A percentile compares a stretch with the other conserved stretches of the same genome.
These are phyloP conservation scores for Drosophila pectinifera DNA, from an alignment of 1,140 invertebrate genomes.

Conservation along the genomic window DNA sequence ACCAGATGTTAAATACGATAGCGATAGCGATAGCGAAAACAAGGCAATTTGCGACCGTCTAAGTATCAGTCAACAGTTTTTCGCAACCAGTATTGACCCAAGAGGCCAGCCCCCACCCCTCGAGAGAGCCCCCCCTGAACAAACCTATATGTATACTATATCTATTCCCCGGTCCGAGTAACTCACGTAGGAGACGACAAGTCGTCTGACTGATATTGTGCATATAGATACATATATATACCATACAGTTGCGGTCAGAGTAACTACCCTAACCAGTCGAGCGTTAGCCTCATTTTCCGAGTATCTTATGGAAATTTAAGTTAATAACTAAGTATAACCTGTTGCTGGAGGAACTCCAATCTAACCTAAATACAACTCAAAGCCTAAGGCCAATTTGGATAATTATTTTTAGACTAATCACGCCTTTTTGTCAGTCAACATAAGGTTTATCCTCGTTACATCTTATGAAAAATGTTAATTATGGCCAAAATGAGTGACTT, in stretches of 20 bases:
- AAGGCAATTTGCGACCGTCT: constrained; percentile 52
- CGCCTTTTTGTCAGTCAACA: too few relatives aligned
- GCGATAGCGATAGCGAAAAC: constrained; percentile 51
- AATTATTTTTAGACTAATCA: neutral
- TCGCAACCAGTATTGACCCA: constrained; percentile 48
- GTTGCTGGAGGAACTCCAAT: too few relatives aligned
- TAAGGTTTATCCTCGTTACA: too few relatives aligned
- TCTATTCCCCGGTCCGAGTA: constrained; percentile 6
- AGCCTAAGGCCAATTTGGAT: neutral
- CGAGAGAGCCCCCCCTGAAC: neutral
- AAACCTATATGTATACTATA: constrained; percentile 12
- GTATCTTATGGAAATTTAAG: constrained; percentile 8
- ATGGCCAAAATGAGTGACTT: too few relatives aligned
- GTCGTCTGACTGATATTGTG: constrained; percentile 61
- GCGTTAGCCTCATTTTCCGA: constrained; percentile 1
- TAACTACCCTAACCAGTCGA: neutral
- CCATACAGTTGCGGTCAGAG: constrained; percentile 7
- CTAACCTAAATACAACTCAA: too few relatives aligned
- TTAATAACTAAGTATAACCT: neutral
- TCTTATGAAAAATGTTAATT: too few relatives aligned
- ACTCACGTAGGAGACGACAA: constrained; percentile 69
- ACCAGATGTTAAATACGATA: constrained; percentile 54
- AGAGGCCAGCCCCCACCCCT: constrained; percentile 8
- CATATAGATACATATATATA: constrained; percentile 8
- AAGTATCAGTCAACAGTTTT: constrained; percentile 55